These are phyloP conservation scores for Neocrepidodera transversa DNA, from an alignment of 2,888 invertebrate genomes.

Conservation along the genomic window DNA sequence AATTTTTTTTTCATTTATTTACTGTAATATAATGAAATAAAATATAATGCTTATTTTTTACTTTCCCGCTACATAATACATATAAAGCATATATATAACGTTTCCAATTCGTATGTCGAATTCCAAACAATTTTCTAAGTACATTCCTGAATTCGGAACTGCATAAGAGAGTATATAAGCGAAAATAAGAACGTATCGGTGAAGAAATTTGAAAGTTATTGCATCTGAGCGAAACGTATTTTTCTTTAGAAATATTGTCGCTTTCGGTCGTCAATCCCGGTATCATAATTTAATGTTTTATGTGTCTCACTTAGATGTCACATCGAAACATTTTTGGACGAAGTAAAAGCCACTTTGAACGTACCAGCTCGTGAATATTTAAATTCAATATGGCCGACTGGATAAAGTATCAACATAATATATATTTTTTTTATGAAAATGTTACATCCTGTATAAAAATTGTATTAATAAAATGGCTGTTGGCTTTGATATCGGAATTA, in stretches of 20 bases:
- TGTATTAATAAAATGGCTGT: neutral
- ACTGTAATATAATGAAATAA: neutral
- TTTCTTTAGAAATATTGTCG: slow-evolving; percentile 7
- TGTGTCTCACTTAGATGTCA: slow-evolving; percentile 19
- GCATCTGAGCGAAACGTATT: slow-evolving; percentile 33
- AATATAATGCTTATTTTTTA: too few relatives aligned
- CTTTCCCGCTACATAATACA: too few relatives aligned
- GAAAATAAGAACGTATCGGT: slow-evolving; percentile 28
- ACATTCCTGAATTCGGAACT: slow-evolving; percentile 5
- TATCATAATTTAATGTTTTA: slow-evolving; percentile 31
- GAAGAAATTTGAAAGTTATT: slow-evolving; percentile 33
- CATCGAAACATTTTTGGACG: slow-evolving; percentile 1
- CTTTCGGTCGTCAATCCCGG: slow-evolving; percentile 15
- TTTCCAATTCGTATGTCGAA: neutral
- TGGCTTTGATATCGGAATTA: neutral
- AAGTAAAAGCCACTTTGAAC: neutral
- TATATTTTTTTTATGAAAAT: too few relatives aligned
- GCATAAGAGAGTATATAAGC: slow-evolving; percentile 22
- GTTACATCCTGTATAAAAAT: too few relatives aligned
- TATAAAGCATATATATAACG: too few relatives aligned
- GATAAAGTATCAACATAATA: too few relatives aligned
- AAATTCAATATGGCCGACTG: too few relatives aligned
- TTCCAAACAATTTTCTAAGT: neutral
- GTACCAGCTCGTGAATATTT: too few relatives aligned
- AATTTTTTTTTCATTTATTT: neutral